Percentiles rank a stretch among this genome's conserved stretches.
phyloP scores from a whole-genome alignment of 2,113 vertebrate genomes.

The Chrysemys picta region DNA sequence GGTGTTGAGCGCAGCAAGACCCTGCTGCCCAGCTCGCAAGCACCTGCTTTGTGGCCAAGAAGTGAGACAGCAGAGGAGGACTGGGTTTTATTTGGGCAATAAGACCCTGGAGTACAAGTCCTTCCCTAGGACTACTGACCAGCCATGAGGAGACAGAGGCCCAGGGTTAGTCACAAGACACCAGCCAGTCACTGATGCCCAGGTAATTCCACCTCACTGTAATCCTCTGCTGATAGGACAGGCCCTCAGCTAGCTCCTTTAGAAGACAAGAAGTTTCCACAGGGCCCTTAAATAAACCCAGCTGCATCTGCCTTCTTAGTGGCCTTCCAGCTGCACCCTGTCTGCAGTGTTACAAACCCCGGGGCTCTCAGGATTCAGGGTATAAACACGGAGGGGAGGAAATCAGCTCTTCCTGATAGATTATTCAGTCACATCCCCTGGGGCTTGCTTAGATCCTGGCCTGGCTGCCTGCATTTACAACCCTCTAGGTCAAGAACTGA shows the following conservation, averaged over 20 bases:
- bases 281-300: neutral
- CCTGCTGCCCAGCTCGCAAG: no score
- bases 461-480: neutral
- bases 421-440: neutral
- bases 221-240: neutral
- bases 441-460: neutral
- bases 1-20: neutral
- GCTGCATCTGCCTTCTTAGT: neutral
- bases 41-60: neutral
- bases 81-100: neutral
- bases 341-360: neutral
- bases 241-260: neutral
- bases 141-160: neutral
- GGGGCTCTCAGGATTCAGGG: neutral
- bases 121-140: neutral
- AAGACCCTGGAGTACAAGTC: neutral
- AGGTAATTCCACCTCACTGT: neutral
- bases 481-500: neutral
- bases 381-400: neutral
- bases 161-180: neutral
- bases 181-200: no score
- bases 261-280: neutral
- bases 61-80: neutral
- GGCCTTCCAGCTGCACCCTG: neutral
- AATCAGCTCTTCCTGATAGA: neutral